phyloP scores from a whole-genome alignment of 2,797 vertebrate genomes.

The Parotocinclus haroldoi region DNA sequence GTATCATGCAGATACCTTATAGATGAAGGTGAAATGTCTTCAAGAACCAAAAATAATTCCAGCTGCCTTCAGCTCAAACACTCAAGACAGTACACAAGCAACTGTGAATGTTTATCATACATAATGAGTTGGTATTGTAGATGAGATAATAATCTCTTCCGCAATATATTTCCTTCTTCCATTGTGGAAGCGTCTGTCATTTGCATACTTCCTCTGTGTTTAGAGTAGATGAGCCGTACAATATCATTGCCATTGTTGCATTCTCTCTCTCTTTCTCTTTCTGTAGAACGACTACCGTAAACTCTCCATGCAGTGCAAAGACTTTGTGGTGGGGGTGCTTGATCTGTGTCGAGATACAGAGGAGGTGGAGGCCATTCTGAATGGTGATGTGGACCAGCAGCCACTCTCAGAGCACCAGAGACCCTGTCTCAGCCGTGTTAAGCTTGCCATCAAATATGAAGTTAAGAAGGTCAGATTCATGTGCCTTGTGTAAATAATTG shows the following conservation, averaged over 20 bases:
- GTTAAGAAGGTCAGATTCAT: constrained; percentile 85
- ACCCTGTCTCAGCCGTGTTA: constrained; percentile 89
- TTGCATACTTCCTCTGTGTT: too few relatives aligned
- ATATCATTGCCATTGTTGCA: too few relatives aligned
- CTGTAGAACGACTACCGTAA: constrained; percentile 91
- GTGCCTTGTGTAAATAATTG: neutral
- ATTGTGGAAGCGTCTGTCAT: too few relatives aligned
- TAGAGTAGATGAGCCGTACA: too few relatives aligned
- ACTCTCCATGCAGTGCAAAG: constrained; percentile 98
- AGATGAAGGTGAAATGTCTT: too few relatives aligned
- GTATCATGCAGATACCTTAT: too few relatives aligned
- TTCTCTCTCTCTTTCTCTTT: constrained; percentile 39
- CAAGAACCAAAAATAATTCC: too few relatives aligned
- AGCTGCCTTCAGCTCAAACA: too few relatives aligned
- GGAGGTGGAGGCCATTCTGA: constrained; percentile 93
- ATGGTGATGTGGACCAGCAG: constrained; percentile 87
- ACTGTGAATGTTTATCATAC: neutral
- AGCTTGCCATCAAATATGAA: constrained; percentile 93
- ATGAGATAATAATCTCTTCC: too few relatives aligned
- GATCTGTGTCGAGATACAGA: constrained; percentile 94
- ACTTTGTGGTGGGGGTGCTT: constrained; percentile 93
- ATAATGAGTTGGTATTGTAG: neutral
- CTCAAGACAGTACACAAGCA: too few relatives aligned
- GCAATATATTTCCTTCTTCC: too few relatives aligned
- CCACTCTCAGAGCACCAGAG: constrained; percentile 81